Conservation (phyloP, 2,797 vertebrate species). For the Trematomus bernacchii region DNA sequence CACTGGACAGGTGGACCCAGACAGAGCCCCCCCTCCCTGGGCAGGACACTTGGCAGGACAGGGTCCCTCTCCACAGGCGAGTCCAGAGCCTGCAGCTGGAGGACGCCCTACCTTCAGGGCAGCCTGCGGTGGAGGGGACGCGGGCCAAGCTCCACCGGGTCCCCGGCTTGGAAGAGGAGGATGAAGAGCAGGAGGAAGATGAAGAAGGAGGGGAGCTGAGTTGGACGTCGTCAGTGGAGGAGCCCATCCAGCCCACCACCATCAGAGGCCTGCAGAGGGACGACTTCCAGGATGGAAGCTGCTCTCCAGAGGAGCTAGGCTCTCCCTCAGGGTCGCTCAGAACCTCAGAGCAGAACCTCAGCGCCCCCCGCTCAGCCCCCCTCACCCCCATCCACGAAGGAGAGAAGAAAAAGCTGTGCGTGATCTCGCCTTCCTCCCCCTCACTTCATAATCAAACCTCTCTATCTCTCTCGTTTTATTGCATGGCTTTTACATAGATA, state of each 20-base stretch:
- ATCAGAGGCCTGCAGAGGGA: slow-evolving; percentile 73
- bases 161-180: slow-evolving; percentile 71
- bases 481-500: slow-evolving; percentile 59
- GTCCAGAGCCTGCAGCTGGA: slow-evolving; percentile 79
- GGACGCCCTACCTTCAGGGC: slow-evolving; percentile 71
- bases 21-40: slow-evolving; percentile 67
- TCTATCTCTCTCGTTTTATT: slow-evolving; percentile 33
- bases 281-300: slow-evolving; percentile 69
- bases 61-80: slow-evolving; percentile 42
- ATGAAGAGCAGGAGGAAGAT: slow-evolving; percentile 64
- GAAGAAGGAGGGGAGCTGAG: slow-evolving; percentile 69
- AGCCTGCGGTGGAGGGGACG: slow-evolving; percentile 27
- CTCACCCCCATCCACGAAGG: slow-evolving; percentile 74
- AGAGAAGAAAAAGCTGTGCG: slow-evolving; percentile 79
- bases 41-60: slow-evolving; percentile 38
- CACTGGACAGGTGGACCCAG: slow-evolving; percentile 81
- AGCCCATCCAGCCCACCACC: slow-evolving; percentile 73
- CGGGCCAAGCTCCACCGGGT: slow-evolving; percentile 68
- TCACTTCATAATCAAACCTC: slow-evolving; percentile 14
- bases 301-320: slow-evolving; percentile 73
- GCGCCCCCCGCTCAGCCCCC: slow-evolving; percentile 58
- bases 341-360: slow-evolving; percentile 60
- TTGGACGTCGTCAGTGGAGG: slow-evolving; percentile 78
- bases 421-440: slow-evolving; percentile 45
- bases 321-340: slow-evolving; percentile 38